A percentile compares a stretch with the other conserved stretches of the same genome.
Conservation (phyloP, 2,888 invertebrate species). For the Protonemura montana region DNA sequence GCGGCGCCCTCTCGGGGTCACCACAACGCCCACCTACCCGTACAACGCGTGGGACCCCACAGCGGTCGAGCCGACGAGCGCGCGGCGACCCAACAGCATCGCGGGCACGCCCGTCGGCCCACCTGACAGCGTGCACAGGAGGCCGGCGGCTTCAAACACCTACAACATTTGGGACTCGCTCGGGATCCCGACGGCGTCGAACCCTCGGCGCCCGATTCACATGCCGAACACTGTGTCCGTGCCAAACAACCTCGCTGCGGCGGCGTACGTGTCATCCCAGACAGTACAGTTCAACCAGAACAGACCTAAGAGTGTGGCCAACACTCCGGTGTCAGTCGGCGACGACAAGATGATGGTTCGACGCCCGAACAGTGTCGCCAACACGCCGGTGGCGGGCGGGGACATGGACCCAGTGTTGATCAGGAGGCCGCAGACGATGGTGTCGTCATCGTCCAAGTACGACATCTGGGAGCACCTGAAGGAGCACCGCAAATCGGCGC, state of each 20-base stretch:
- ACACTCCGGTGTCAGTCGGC: conserved; percentile 14
- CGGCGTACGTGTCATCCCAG: neutral
- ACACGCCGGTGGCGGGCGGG: conserved; percentile 1
- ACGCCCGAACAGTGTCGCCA: conserved; percentile 28
- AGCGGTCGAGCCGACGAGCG: neutral
- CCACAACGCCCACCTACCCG: neutral
- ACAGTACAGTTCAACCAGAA: neutral
- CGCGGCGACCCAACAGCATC: conserved; percentile 3
- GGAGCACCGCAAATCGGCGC: neutral
- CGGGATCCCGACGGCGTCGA: conserved; percentile 29
- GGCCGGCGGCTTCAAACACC: neutral
- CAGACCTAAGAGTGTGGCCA: conserved; percentile 30
- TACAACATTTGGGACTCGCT: conserved; percentile 38
- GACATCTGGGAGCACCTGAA: conserved; percentile 36
- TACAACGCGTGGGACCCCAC: neutral
- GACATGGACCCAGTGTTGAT: neutral
- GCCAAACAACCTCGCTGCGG: conserved; percentile 13
- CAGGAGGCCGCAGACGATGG: neutral
- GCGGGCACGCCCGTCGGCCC: conserved; percentile 8
- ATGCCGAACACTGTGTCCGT: neutral
- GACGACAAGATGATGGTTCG: neutral
- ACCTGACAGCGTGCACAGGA: neutral
- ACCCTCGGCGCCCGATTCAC: conserved; percentile 14
- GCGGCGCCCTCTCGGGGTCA: neutral
- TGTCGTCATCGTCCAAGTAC: conserved; percentile 17